phyloP scores from a whole-genome alignment of 1,140 invertebrate species.

The Eupeodes corollae region DNA sequence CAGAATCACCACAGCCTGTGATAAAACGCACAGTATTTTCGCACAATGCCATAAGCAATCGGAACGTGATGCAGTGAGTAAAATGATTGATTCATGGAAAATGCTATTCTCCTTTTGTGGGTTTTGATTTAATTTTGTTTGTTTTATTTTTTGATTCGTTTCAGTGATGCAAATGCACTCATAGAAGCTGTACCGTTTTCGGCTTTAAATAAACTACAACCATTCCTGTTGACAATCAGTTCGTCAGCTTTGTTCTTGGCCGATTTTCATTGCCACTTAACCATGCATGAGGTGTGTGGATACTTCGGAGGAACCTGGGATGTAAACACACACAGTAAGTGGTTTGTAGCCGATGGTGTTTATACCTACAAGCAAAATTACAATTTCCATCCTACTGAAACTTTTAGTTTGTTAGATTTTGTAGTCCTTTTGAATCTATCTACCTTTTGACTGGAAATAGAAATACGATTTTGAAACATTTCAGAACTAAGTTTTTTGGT shows the following conservation, averaged over 20 bases:
- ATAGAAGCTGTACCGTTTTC: slow-evolving; percentile 81
- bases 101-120: not conserved
- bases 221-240: slow-evolving; percentile 78
- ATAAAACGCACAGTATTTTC: slow-evolving; percentile 53
- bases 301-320: slow-evolving; percentile 93
- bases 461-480: no score
- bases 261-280: slow-evolving; percentile 89
- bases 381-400: no score
- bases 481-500: no score
- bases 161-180: slow-evolving; percentile 74
- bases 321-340: slow-evolving; percentile 82
- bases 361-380: no score
- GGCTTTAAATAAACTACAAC: slow-evolving; percentile 78
- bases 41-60: slow-evolving; percentile 55
- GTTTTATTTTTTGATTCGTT: not conserved
- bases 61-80: slow-evolving; percentile 56
- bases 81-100: not conserved
- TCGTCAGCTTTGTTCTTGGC: slow-evolving; percentile 79
- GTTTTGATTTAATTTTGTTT: not conserved
- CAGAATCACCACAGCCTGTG: slow-evolving; percentile 41
- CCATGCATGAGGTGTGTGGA: slow-evolving; percentile 83
- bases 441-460: no score
- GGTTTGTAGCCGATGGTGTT: slow-evolving; percentile 2
- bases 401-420: no score
- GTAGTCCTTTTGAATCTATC: no score